phyloP scores from a whole-genome alignment of 2,797 vertebrate species.

The Coregonus sp. region DNA sequence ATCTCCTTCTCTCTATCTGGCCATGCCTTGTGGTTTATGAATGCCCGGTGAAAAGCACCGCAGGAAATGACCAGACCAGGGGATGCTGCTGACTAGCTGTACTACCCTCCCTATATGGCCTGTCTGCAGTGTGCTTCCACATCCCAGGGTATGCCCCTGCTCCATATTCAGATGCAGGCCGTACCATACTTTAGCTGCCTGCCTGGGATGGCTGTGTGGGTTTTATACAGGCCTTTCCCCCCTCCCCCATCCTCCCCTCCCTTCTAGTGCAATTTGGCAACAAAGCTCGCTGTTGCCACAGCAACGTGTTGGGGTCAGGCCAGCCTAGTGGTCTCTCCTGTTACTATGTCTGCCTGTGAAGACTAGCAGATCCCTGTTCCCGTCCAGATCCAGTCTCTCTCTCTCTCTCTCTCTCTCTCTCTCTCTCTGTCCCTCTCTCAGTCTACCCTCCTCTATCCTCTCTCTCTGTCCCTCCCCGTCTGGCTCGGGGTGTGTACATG shows the following conservation, averaged over 20 bases:
- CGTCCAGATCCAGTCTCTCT: slow-evolving; percentile 1
- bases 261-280: slow-evolving; percentile 61
- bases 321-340: slow-evolving; percentile 59
- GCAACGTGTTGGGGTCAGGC: slow-evolving; percentile 68
- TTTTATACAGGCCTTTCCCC: neutral
- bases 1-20: neutral
- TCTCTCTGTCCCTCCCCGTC: neutral
- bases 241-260: neutral
- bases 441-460: neutral
- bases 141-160: slow-evolving; percentile 10
- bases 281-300: slow-evolving; percentile 70
- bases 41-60: slow-evolving; percentile 5
- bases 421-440: slow-evolving; percentile 21
- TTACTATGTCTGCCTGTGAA: slow-evolving; percentile 38
- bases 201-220: neutral
- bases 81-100: slow-evolving; percentile 1
- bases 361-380: neutral
- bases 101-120: neutral
- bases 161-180: slow-evolving; percentile 8
- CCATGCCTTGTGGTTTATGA: slow-evolving; percentile 1
- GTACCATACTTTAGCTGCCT: neutral
- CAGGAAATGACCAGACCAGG: neutral
- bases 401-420: slow-evolving; percentile 26
- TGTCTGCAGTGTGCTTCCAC: slow-evolving; percentile 19
- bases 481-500: slow-evolving; percentile 5